Percentiles rank a stretch among this genome's conserved stretches.
phyloP scores from a whole-genome alignment of 2,113 vertebrate species.

The Oreochromis spilurus region DNA sequence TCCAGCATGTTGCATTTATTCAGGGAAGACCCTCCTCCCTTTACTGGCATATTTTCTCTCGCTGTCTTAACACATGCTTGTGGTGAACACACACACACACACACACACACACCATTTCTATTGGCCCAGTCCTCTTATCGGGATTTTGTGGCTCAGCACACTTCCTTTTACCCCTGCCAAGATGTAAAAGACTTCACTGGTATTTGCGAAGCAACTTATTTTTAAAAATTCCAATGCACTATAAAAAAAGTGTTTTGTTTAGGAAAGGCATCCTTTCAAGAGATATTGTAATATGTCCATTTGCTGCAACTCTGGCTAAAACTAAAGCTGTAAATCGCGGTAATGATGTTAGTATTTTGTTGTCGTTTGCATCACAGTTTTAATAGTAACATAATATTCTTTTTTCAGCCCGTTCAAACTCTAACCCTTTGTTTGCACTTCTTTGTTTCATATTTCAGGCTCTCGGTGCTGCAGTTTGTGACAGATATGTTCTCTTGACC shows the following conservation, averaged over 20 bases:
- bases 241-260: background rate
- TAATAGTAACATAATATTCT: background rate
- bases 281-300: background rate
- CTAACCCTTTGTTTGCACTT: background rate
- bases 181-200: background rate
- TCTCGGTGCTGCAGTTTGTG: slow-evolving; percentile 6
- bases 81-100: background rate
- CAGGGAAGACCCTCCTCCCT: background rate
- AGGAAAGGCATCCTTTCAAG: background rate
- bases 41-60: background rate
- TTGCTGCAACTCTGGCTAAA: background rate
- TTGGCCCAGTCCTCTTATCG: background rate
- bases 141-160: slow-evolving; percentile 5
- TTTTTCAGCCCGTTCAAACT: background rate
- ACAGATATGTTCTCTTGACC: slow-evolving; percentile 42
- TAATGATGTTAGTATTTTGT: background rate
- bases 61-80: background rate
- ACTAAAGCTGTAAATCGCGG: background rate
- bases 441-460: slow-evolving; percentile 7
- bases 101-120: no score
- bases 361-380: background rate
- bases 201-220: background rate
- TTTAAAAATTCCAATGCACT: background rate
- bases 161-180: slow-evolving; percentile 27
- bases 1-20: background rate